Evolutionary conservation across 2,113 vertebrate species (phyloP).

Genomic region (Shinisaurus crocodilurus): DNA sequence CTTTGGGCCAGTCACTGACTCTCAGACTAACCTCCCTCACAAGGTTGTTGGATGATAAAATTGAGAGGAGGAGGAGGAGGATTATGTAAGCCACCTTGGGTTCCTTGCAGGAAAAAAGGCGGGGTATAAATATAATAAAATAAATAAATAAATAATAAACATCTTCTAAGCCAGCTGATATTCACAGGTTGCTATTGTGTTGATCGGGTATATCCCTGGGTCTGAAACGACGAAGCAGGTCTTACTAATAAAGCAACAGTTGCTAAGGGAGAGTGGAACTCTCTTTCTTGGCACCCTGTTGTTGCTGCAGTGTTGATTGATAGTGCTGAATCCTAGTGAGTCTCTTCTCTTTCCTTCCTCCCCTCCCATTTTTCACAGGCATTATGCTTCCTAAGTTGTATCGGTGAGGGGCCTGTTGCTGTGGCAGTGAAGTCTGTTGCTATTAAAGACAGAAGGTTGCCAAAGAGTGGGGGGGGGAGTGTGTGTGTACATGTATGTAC

Average conservation of each 20-base stretch:
- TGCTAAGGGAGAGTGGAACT: background rate
- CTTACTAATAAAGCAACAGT: background rate
- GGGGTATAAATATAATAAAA: no score
- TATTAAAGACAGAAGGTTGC: background rate
- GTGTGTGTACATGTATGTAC: background rate
- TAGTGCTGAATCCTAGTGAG: background rate
- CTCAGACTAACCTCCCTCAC: no score
- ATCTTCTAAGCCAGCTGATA: background rate
- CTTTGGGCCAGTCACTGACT: no score
- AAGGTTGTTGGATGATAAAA: no score
- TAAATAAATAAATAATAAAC: no score
- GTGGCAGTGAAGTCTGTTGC: background rate
- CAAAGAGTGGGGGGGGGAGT: background rate
- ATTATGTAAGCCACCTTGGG: no score
- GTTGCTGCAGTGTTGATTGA: background rate
- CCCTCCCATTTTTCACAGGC: background rate
- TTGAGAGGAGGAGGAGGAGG: no score
- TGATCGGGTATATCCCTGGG: background rate
- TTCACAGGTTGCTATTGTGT: background rate
- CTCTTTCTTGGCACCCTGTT: background rate
- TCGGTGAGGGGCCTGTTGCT: slow-evolving; percentile 10
- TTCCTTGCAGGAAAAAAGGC: no score
- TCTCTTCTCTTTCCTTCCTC: background rate
- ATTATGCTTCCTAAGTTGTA: background rate
- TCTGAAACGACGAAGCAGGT: background rate